Percentiles rank a stretch among this genome's conserved stretches.
These are phyloP conservation scores for Kryphioiulus occultus DNA, from an alignment of 2,888 invertebrate genomes.

Conservation along the genomic window DNA sequence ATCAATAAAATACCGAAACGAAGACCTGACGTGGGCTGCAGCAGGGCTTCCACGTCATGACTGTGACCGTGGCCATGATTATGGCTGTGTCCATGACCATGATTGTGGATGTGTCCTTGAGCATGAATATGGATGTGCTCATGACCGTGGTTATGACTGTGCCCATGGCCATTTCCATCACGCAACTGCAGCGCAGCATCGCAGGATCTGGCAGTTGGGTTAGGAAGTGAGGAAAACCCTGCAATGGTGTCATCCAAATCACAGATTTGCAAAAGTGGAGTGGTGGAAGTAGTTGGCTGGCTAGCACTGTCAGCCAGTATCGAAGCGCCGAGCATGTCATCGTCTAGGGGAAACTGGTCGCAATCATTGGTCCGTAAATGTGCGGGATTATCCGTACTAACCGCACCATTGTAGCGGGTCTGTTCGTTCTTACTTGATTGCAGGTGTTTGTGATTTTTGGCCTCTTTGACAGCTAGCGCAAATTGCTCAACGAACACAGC, in stretches of 20 bases:
- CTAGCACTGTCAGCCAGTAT: background rate
- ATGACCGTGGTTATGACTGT: background rate
- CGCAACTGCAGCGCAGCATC: background rate
- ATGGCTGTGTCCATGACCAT: conserved; percentile 48
- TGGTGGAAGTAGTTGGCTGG: background rate
- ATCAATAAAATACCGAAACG: conserved; percentile 58
- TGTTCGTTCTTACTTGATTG: background rate
- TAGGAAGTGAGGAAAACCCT: background rate
- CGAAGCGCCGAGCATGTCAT: background rate
- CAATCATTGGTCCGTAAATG: background rate
- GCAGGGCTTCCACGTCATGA: conserved; percentile 53
- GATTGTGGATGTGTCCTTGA: background rate
- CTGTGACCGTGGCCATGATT: conserved; percentile 54
- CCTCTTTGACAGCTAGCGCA: conserved; percentile 45
- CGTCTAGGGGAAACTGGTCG: conserved; percentile 37
- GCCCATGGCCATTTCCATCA: background rate
- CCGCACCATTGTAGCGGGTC: background rate
- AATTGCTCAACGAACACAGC: conserved; percentile 58
- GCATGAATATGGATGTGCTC: background rate
- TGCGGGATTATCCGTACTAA: background rate
- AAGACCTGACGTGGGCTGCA: conserved; percentile 53
- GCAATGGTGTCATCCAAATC: background rate
- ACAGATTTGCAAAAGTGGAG: background rate
- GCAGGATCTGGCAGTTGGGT: background rate
- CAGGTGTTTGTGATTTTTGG: background rate